Evolutionary conservation across 2,113 vertebrate genomes (phyloP).

Genomic region (Chaenogobius annularis): DNA sequence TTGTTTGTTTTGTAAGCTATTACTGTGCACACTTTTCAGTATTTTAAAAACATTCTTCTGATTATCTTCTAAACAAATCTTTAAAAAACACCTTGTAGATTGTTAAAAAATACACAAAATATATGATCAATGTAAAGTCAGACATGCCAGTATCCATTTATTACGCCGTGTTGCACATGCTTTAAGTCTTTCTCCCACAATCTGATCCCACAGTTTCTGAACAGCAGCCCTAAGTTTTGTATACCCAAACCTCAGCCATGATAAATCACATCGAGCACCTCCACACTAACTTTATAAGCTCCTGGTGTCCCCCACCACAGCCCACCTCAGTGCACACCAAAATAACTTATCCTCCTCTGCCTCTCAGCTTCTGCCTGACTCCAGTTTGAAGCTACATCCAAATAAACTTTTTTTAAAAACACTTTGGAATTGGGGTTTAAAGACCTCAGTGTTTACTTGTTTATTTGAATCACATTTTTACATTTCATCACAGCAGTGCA

Average conservation of each 20-base stretch:
- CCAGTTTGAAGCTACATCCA: background rate
- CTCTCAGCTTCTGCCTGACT: conserved; percentile 26
- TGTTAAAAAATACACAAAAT: background rate
- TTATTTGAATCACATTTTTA: background rate
- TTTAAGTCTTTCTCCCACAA: conserved; percentile 20
- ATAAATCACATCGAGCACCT: conserved; percentile 38
- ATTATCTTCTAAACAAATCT: too few species aligned
- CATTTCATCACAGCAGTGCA: conserved; percentile 1
- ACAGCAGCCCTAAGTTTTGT: conserved; percentile 42
- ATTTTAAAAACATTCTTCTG: too few species aligned
- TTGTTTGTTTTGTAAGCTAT: too few species aligned
- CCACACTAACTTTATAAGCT: conserved; percentile 25
- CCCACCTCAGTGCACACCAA: conserved; percentile 23
- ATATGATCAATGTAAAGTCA: background rate
- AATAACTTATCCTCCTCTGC: conserved; percentile 41
- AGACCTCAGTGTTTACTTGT: background rate
- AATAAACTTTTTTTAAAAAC: conserved; percentile 6
- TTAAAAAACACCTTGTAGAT: too few species aligned
- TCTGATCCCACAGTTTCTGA: conserved; percentile 31
- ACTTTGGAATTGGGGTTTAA: background rate
- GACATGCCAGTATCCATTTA: conserved; percentile 20
- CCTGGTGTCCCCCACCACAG: conserved; percentile 37
- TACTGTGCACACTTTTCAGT: too few species aligned
- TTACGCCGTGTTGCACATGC: conserved; percentile 25
- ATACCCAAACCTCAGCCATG: conserved; percentile 14